phyloP scores from a whole-genome alignment of 2,113 vertebrate species.

The Solea senegalensis region DNA sequence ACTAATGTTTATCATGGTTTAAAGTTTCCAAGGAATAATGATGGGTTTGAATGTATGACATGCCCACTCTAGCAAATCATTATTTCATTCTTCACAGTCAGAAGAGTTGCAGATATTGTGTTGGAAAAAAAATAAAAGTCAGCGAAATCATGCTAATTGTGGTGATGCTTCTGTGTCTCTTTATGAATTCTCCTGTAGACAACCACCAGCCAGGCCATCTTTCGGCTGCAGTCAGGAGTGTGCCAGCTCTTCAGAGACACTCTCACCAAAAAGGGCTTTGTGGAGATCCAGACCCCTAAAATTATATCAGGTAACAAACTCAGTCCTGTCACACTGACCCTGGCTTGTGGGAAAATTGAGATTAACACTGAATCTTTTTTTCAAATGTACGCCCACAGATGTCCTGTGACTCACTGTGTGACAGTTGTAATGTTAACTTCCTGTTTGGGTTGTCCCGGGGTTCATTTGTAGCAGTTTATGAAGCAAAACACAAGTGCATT shows the following conservation, averaged over 20 bases:
- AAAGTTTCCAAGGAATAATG: constrained; percentile 1
- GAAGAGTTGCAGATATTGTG: constrained; percentile 11
- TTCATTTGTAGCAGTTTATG: not conserved
- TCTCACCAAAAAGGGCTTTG: constrained; percentile 91
- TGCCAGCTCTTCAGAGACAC: constrained; percentile 96
- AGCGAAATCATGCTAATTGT: constrained; percentile 40
- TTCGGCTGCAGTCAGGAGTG: constrained; percentile 91
- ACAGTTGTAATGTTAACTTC: constrained; percentile 48
- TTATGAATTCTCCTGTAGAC: constrained; percentile 80
- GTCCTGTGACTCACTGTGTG: constrained; percentile 43
- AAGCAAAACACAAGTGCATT: not conserved
- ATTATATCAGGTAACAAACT: constrained; percentile 92
- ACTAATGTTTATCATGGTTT: not conserved
- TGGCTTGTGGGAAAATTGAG: constrained; percentile 3
- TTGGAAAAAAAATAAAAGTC: constrained; percentile 27
- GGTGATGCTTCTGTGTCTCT: constrained; percentile 26
- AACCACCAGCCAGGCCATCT: constrained; percentile 95
- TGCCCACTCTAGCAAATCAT: constrained; percentile 30
- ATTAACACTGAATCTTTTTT: constrained; percentile 7
- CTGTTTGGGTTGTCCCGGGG: not conserved
- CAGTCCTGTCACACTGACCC: not conserved
- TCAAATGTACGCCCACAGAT: constrained; percentile 16
- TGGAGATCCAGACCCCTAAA: constrained; percentile 98
- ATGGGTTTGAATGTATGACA: constrained; percentile 5
- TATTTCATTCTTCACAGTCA: constrained; percentile 6